Evolutionary conservation across 2,888 invertebrate genomes (phyloP).

Genomic region (Sinodicranocentrus sp.): DNA sequence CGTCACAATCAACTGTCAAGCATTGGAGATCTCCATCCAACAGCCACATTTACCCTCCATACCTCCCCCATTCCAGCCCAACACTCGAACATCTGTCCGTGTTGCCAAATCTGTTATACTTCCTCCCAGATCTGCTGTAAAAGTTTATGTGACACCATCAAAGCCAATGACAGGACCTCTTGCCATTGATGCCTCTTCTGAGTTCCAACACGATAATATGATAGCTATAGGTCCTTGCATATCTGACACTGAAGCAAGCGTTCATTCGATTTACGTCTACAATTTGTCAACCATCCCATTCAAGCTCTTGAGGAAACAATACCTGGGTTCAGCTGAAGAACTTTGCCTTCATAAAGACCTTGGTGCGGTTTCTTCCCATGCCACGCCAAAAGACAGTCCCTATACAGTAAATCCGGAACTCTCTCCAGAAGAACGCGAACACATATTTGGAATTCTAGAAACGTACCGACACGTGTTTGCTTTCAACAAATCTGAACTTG

Average conservation of each 20-base stretch:
- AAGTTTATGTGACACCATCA: background rate
- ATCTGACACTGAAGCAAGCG: background rate
- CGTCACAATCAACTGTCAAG: background rate
- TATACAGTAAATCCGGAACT: background rate
- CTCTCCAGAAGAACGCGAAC: background rate
- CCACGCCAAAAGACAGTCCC: no score
- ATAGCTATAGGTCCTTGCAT: background rate
- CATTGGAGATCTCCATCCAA: background rate
- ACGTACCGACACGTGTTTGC: background rate
- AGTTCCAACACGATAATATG: background rate
- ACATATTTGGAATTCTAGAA: background rate
- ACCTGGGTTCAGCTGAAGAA: background rate
- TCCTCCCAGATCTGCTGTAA: background rate
- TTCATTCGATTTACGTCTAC: background rate
- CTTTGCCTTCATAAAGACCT: background rate
- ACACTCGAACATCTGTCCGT: background rate
- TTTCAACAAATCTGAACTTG: background rate
- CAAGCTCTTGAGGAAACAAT: background rate
- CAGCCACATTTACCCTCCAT: background rate
- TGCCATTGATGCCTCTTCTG: background rate
- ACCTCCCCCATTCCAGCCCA: background rate
- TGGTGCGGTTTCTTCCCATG: no score
- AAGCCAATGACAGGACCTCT: background rate
- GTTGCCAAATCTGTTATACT: background rate
- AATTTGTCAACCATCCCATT: background rate